phyloP scores from a whole-genome alignment of 2,113 vertebrate genomes.

The Rattus norvegicus region DNA sequence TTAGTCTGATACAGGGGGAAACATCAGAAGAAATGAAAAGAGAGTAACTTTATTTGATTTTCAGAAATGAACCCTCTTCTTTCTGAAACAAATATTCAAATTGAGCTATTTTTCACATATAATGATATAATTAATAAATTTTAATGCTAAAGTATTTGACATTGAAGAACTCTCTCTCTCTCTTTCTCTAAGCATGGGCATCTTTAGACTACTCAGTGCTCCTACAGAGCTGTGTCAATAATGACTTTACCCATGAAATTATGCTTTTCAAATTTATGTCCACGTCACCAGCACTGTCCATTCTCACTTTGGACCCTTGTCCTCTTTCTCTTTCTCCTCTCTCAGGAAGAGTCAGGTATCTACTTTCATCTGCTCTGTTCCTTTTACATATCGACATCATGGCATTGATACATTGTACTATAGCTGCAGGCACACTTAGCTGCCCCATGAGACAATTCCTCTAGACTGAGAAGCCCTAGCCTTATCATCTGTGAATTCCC shows the following conservation, averaged over 20 bases:
- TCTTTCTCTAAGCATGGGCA: background rate
- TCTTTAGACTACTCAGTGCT: background rate
- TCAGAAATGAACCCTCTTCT: background rate
- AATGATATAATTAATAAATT: background rate
- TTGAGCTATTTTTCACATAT: background rate
- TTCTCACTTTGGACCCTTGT: background rate
- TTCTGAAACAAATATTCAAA: background rate
- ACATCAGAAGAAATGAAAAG: background rate
- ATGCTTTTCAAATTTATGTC: background rate
- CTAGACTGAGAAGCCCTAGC: background rate
- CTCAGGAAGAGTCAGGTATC: background rate
- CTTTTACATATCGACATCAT: background rate
- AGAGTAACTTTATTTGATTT: background rate
- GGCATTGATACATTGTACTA: background rate
- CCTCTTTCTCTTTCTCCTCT: no score
- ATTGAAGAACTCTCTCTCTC: background rate
- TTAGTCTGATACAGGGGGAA: background rate
- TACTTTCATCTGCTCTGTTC: background rate
- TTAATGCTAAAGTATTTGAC: slow-evolving; percentile 16
- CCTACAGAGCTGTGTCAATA: background rate
- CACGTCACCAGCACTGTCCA: background rate
- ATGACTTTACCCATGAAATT: background rate
- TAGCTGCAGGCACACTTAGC: background rate
- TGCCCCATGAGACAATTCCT: background rate
- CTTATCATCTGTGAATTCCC: slow-evolving; percentile 27